Evolutionary conservation across 1,140 invertebrate genomes (phyloP).

Genomic region (Pogonognathellus flavescens): DNA sequence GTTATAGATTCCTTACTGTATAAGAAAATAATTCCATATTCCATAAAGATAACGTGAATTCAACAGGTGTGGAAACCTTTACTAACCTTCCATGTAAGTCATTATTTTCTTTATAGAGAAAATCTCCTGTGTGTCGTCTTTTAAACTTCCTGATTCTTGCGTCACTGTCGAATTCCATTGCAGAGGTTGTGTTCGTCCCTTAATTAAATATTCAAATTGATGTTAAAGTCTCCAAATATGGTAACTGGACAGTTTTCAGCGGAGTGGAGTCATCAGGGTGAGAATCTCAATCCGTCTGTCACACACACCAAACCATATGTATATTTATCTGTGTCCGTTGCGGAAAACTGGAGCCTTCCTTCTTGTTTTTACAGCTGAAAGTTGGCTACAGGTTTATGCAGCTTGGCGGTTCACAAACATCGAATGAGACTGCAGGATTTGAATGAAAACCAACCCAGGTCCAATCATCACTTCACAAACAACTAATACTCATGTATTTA

Average conservation of each 20-base stretch:
- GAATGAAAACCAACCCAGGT: neutral
- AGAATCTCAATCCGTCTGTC: neutral
- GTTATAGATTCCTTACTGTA: neutral
- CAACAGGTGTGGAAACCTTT: neutral
- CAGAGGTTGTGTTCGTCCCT: neutral
- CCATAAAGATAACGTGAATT: neutral
- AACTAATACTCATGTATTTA: neutral
- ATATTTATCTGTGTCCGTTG: neutral
- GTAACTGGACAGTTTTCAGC: neutral
- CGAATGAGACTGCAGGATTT: neutral
- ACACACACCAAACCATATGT: neutral
- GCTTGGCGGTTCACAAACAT: neutral
- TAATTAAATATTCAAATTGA: neutral
- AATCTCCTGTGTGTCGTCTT: conserved; percentile 1
- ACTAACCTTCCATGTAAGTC: neutral
- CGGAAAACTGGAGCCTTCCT: neutral
- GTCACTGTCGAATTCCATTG: neutral
- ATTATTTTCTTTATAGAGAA: conserved; percentile 24
- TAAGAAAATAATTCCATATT: neutral
- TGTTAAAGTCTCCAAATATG: neutral
- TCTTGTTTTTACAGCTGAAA: neutral
- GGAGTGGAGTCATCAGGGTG: neutral
- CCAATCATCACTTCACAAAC: neutral
- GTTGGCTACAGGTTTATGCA: neutral
- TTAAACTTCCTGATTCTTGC: neutral